These are phyloP conservation scores for Tetragnatha montana DNA, from an alignment of 2,888 invertebrate species.

Conservation along the genomic window DNA sequence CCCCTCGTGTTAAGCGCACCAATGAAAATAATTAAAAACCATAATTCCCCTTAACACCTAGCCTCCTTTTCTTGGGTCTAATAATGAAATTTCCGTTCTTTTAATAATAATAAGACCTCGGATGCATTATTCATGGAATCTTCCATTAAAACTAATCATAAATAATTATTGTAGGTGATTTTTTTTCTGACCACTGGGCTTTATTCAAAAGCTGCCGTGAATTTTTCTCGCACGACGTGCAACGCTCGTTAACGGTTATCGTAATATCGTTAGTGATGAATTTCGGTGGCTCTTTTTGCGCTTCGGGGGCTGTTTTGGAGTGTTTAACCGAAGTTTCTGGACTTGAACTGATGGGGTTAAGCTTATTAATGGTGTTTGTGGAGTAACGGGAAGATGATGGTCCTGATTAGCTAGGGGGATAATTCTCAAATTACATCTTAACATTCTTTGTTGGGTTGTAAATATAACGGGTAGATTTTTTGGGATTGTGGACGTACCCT, in stretches of 20 bases:
- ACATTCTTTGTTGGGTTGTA: too few species aligned
- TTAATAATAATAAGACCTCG: conserved; percentile 38
- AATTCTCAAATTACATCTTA: too few species aligned
- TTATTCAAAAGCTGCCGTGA: neutral
- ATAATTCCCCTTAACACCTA: conserved; percentile 5
- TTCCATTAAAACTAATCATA: conserved; percentile 57
- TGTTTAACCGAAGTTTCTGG: neutral
- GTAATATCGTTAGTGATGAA: conserved; percentile 35
- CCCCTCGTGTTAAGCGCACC: neutral
- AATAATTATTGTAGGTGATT: conserved; percentile 37
- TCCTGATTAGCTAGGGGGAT: too few species aligned
- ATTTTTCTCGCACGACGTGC: neutral
- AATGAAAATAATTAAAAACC: conserved; percentile 19
- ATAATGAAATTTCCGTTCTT: conserved; percentile 23
- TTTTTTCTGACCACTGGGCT: neutral
- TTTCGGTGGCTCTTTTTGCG: neutral
- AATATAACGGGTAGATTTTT: too few species aligned
- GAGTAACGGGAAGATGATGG: too few species aligned
- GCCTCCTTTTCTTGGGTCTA: neutral
- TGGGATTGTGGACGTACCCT: too few species aligned
- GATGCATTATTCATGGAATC: conserved; percentile 46
- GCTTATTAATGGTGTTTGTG: neutral
- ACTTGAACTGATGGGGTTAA: neutral
- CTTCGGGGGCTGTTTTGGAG: neutral
- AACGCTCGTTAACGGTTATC: conserved; percentile 33